Conservation (phyloP, 2,113 vertebrate species). For the Osmerus mordax region DNA sequence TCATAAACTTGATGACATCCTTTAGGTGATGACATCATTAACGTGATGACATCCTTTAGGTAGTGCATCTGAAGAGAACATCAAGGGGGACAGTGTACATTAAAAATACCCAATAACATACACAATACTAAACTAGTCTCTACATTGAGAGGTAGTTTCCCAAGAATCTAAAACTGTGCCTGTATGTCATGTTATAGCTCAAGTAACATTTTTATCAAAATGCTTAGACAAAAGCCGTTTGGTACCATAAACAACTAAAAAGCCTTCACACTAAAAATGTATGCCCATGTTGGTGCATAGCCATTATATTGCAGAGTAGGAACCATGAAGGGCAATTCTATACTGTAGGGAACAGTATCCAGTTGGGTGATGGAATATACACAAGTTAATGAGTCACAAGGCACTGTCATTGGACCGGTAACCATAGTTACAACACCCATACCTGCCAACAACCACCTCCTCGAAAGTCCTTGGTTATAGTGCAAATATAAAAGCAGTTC, state of each 20-base stretch:
- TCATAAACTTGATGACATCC: constrained; percentile 3
- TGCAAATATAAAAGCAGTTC: constrained; percentile 38
- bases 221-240: neutral
- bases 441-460: constrained; percentile 30
- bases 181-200: constrained; percentile 20
- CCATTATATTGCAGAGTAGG: constrained; percentile 36
- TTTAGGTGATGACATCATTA: neutral
- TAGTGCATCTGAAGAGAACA: neutral
- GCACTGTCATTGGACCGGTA: constrained; percentile 54
- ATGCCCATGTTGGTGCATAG: constrained; percentile 47
- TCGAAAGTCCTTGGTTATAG: constrained; percentile 26
- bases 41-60: constrained; percentile 4
- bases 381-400: constrained; percentile 49
- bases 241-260: constrained; percentile 16
- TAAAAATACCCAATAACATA: neutral
- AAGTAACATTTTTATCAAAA: constrained; percentile 16
- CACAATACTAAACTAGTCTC: too few species aligned
- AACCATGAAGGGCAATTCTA: constrained; percentile 10
- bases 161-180: constrained; percentile 19
- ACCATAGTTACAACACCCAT: constrained; percentile 46
- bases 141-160: too few species aligned
- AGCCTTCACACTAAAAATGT: constrained; percentile 13
- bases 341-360: constrained; percentile 14
- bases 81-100: constrained; percentile 26
- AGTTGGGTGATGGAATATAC: constrained; percentile 22